Evolutionary conservation across 2,113 vertebrate genomes (phyloP), one percentile per base, ranked within the genome.

Genomic region (Pelmatolapia mariae): DNA sequence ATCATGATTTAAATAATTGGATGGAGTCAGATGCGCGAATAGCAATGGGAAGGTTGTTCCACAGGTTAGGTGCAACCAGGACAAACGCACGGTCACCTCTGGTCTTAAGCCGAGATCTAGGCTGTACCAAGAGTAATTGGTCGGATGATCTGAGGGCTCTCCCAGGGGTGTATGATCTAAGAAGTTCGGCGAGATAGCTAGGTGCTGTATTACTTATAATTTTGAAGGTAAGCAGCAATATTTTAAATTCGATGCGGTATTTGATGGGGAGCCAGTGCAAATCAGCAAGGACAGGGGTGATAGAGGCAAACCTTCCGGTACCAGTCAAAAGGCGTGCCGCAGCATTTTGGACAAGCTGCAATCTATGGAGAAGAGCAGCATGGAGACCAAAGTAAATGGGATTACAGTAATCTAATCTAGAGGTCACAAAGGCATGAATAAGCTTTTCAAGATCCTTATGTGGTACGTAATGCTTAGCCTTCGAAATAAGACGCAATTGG

Each of bases 11-110:
- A 54, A 54, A 54, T 54, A 12, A 54, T 2, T 7, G 52, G 52
- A 54, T 54, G 52, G n/a, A 54, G 52, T 54, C 52, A 22, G n/a
- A 54, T 4, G 0, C 2, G 5, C 10, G 10, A 54, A 12, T 54
- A 54, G 52, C 52, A 54, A 54, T 22, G n/a, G 52, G n/a, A 54
- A 54, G 52, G 1, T 12, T 54, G 52, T 22, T 22, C 0, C 0
- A 22, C 52, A 54, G 52, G 10, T 54, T 54, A 0, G 3, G 52
- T 54, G 52, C 52, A 54, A 11, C 52, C 52, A 54, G 52, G n/a
- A 10, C 10, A 54, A 22, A 54, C 1, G 5, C 52, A 12, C 52
- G 3, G 52, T 54, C 52, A 54, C 52, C 10, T 54, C n/a, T 0
- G 52, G 2, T 54, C 52, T 54, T 0, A 53, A 12, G 52, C 52